These are phyloP conservation scores for Periophthalmodon schlosseri DNA, from an alignment of 2,113 vertebrate species.

Conservation along the genomic window DNA sequence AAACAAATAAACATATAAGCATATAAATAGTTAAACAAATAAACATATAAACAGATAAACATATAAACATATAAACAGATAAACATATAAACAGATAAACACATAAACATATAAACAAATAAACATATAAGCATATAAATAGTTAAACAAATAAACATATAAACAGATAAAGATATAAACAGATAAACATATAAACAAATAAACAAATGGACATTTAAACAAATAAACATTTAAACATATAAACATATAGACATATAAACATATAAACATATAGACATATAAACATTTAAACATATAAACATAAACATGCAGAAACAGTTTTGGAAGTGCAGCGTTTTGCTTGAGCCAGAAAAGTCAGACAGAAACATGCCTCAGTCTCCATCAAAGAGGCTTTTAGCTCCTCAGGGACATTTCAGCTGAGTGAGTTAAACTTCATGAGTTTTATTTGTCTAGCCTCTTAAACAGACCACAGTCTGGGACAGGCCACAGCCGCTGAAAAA, in stretches of 20 bases:
- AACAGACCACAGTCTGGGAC: constrained; percentile 70
- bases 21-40: too few species aligned
- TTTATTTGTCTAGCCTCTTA: constrained; percentile 71
- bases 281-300: background rate
- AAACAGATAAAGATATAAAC: too few species aligned
- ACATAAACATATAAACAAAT: too few species aligned
- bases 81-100: too few species aligned
- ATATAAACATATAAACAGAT: too few species aligned
- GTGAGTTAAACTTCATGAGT: constrained; percentile 57
- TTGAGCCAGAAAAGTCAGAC: constrained; percentile 24
- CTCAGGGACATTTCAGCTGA: constrained; percentile 49
- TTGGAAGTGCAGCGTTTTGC: background rate
- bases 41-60: background rate
- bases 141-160: background rate
- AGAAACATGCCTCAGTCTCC: background rate
- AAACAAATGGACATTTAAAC: too few species aligned
- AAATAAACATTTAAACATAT: too few species aligned
- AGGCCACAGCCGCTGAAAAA: constrained; percentile 59
- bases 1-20: too few species aligned
- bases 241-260: too few species aligned
- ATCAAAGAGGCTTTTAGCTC: background rate
- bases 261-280: too few species aligned
- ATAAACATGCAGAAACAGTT: background rate
- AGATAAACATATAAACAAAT: background rate
- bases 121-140: too few species aligned